Evolutionary conservation across 2,113 vertebrate species (phyloP), one percentile per base, ranked within the genome.

Genomic region (Zosterops pallidus): DNA sequence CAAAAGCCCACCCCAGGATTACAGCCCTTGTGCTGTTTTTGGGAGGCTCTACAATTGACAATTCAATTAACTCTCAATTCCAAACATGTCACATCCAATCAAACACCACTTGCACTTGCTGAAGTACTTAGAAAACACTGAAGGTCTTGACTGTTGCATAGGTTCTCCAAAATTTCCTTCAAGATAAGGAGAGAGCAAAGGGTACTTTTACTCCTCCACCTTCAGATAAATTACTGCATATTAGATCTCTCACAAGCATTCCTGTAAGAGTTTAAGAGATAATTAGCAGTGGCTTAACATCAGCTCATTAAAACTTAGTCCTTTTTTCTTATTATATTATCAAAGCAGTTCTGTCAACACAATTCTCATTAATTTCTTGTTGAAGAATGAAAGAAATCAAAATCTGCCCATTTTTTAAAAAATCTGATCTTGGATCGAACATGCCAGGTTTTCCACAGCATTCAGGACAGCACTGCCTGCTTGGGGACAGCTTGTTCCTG

Each of bases 61-160:
- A 81, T 83, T 93, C 89, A 91, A 97, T 83, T 96, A 94, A 95
- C 57, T 93, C 74, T 52, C 63, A 83, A 79, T 83, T 89, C 92
- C 92, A 92, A 97, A 92, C 67, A 57, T 20, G 63, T 94, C 85
- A 90, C 71, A 88, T 89, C 60, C 57, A 86, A 96, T 92, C 88
- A 93, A 94, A 71, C 31, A 81, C 26, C 53, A 64, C 82, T 79
- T 71, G 68, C 63, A 64, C 89, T 86, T 78, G 52, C 80, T 89
- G 9, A 94, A 96, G n/a, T 63, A 64, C 56, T 94, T 35, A 35
- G 26, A 60, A 94, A 90, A 63, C 56, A 86, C 35, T 74, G 52
- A 85, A 35, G 6, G 14, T 44, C 29, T 0, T 50, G 63, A 72
- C 47, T 12, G 28, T 21, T 57, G 56, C 49, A 31, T 2, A 63